Base-by-base conservation (phyloP, 1,140 invertebrate species). In the Drosophila pachea region DNA sequence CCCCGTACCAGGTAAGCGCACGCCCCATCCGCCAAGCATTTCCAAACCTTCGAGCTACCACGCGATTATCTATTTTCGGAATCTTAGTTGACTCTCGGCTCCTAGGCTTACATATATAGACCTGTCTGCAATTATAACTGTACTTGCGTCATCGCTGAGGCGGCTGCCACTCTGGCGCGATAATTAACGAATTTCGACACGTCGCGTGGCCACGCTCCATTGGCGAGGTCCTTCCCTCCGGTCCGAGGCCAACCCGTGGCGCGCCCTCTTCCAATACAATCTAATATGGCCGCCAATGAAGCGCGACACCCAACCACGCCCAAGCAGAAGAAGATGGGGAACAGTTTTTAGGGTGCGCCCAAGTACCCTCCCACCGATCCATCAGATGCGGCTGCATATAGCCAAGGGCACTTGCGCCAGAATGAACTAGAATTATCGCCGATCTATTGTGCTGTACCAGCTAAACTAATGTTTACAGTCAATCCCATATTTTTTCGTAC, bases 181-280 rank as follows among this genome's bases (percentile, higher is more conserved):
- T 75, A 84, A 83, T 83, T 84, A 78, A 76, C 62, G 78, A 84
- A 73, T 59, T 83, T 75, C 50, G 50, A 49, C 56, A 64, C 64
- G 72, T 79, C 79, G 79, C 79, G 76, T 84, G 79, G 81, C 66
- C 61, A 67, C 81, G 48, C 79, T 73, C 54, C 73, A 83, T 83
- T 83, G 81, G 58, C 48, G 7, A 62, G 53, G 56, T 56, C 54
- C 35, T 48, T 47, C 6, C 7, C 40, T 40, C 22, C 29, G 33
- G 14, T 4, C 11, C 16, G 8, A 9, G 29, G 8, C 38, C 7
- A 31, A 31, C 4, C 42, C 6, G 22, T 43, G 14, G 29, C 29
- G 32, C 9, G 7, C 31, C 14, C 9, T 11, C 22, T 48, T 36
- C 36, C 11, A 8, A 16, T 22, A 22, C 22, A 22, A 22, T 22